Base-by-base conservation (phyloP, 30 jellyfish, hydroid and myxozoan genomes). In the Aurelia sp. region DNA sequence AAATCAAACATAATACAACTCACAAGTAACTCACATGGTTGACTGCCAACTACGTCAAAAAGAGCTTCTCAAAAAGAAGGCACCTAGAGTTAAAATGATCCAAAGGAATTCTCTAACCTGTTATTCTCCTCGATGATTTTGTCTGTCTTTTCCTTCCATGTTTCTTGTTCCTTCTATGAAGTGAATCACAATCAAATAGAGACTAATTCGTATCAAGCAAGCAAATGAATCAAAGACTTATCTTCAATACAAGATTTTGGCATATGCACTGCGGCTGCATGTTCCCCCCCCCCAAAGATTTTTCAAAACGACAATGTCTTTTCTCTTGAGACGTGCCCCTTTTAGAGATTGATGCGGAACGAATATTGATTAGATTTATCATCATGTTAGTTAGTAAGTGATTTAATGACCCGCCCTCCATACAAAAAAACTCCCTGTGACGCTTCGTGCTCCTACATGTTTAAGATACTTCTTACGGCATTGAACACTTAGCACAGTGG, bases 51-150 rank as follows among this genome's bases (percentile, higher is more conserved):
- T 16, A 13, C 61, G 20, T 13, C 17, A 15, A 16, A 30, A 22
- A 1, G 21, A 5, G n/a, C 44, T n/a, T 47, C 62, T 1, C 23
- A 17, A 21, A 21, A 70, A 27, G 63, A 40, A 12, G 65, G 40
- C 12, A 47, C 5, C 40, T 13, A 31, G 50, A 7, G 50, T 37
- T 37, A 37, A 7, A 44, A 44, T 44, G 55, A 44, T 44, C 0
- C 16, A 0, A 44, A 44, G 8, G 55, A 44, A 37, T 73, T 55
- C 40, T 6, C 88, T 12, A 13, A 92, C 98, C 96, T 80, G 82
- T 66, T 73, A 73, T 92, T 92, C 68, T 92, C 98, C 3, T 87
- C 83, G 33, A 92, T 95, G 31, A 92, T 84, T 15, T 70, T 84
- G 41, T 82, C 92, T n/a, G 98, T 71, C 68, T 82, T 82, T 64